Percentiles rank a stretch among this genome's conserved stretches.
Conservation (phyloP, 1,140 invertebrate species). For the Pectinophora gossypiella region DNA sequence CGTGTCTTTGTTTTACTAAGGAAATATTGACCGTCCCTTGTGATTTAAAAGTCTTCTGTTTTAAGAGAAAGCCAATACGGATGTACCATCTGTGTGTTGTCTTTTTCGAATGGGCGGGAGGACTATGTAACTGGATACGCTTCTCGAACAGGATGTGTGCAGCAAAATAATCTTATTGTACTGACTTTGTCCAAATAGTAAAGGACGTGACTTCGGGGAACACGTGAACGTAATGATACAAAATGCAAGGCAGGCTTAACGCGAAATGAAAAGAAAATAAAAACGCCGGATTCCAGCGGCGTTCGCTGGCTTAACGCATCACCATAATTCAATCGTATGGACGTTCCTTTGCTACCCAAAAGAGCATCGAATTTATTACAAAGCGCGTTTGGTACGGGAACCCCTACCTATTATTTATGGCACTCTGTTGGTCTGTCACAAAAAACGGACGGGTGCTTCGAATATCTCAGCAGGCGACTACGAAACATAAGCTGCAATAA, state of each 20-base stretch:
- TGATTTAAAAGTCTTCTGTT: slow-evolving; percentile 67
- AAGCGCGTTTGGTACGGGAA: slow-evolving; percentile 56
- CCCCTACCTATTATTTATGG: slow-evolving; percentile 75
- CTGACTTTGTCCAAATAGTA: slow-evolving; percentile 28
- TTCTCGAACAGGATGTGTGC: slow-evolving; percentile 43
- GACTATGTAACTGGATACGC: slow-evolving; percentile 58
- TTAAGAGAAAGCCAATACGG: slow-evolving; percentile 69
- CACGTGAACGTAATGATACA: slow-evolving; percentile 49
- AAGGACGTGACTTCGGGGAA: slow-evolving; percentile 45
- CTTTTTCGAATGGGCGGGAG: slow-evolving; percentile 62
- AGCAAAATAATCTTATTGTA: slow-evolving; percentile 51
- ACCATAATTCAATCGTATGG: slow-evolving; percentile 69
- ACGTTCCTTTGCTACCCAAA: slow-evolving; percentile 63
- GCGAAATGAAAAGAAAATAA: slow-evolving; percentile 64
- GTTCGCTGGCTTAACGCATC: slow-evolving; percentile 68
- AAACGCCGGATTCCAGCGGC: slow-evolving; percentile 49
- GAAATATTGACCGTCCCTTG: slow-evolving; percentile 63
- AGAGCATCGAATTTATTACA: slow-evolving; percentile 74
- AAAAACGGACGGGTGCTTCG: slow-evolving; percentile 69
- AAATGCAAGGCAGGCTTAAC: slow-evolving; percentile 38
- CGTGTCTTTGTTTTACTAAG: slow-evolving; percentile 56
- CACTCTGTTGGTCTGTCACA: slow-evolving; percentile 70
- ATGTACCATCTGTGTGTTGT: slow-evolving; percentile 65
- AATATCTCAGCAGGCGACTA: slow-evolving; percentile 70
- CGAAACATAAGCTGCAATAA: slow-evolving; percentile 71